phyloP scores from a whole-genome alignment of 2,113 vertebrate species.

The Spilogale gracilis region DNA sequence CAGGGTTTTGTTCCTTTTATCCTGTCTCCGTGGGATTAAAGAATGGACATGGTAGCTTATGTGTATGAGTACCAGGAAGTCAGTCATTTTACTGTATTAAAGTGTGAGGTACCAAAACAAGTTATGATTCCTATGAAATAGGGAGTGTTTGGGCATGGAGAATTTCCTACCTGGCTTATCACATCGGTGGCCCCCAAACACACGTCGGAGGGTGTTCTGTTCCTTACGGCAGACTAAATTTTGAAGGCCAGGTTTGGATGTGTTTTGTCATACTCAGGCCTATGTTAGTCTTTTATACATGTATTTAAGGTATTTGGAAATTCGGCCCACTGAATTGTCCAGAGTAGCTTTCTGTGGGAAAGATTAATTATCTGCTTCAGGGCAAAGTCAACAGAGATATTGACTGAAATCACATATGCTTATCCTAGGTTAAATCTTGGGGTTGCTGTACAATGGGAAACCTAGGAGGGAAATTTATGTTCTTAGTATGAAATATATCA shows the following conservation, averaged over 20 bases:
- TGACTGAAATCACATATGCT: slow-evolving; percentile 79
- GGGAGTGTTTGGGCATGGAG: slow-evolving; percentile 63
- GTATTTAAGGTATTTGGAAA: slow-evolving; percentile 76
- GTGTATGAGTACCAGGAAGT: slow-evolving; percentile 81
- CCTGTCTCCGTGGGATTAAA: slow-evolving; percentile 86
- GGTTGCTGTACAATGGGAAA: slow-evolving; percentile 74
- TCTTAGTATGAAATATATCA: slow-evolving; percentile 60
- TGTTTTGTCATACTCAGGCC: slow-evolving; percentile 54
- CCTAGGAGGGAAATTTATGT: slow-evolving; percentile 71
- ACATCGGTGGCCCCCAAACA: slow-evolving; percentile 47
- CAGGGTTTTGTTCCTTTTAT: slow-evolving; percentile 86
- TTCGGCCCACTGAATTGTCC: slow-evolving; percentile 74
- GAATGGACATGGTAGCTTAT: slow-evolving; percentile 84
- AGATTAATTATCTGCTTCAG: slow-evolving; percentile 78
- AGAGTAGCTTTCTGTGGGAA: slow-evolving; percentile 80
- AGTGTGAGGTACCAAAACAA: slow-evolving; percentile 75
- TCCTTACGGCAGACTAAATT: neutral
- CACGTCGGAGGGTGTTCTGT: neutral
- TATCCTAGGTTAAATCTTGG: slow-evolving; percentile 77
- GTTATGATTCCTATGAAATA: slow-evolving; percentile 72
- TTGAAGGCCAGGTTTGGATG: slow-evolving; percentile 54
- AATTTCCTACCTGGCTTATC: slow-evolving; percentile 74
- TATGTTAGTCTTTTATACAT: slow-evolving; percentile 73
- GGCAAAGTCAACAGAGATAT: slow-evolving; percentile 82
- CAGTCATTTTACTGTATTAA: slow-evolving; percentile 71